These are phyloP conservation scores for Bombus polaris DNA, from an alignment of 1,140 invertebrate species.

Conservation along the genomic window DNA sequence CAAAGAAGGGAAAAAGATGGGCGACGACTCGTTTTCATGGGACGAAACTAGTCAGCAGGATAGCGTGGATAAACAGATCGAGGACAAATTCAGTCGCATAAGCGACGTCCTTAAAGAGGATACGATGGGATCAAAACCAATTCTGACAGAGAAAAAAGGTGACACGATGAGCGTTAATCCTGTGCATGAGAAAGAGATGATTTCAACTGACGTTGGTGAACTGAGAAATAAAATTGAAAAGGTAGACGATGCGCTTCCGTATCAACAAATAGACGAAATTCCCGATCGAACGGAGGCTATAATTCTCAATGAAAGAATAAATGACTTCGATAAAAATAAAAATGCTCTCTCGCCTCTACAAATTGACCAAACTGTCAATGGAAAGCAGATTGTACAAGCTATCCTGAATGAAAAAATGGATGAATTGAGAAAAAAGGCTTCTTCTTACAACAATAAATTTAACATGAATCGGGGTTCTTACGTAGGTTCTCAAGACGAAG, in stretches of 20 bases:
- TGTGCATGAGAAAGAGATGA: background rate
- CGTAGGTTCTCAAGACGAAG: no score
- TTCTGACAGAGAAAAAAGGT: background rate
- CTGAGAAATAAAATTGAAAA: background rate
- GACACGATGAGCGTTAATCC: background rate
- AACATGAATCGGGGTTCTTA: background rate
- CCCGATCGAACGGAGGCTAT: background rate
- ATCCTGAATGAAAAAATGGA: background rate
- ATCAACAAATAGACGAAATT: background rate
- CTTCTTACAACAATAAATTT: background rate
- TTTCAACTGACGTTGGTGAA: no score
- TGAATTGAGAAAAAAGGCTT: background rate
- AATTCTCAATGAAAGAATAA: background rate
- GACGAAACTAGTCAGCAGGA: conserved; percentile 27
- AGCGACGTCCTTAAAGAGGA: conserved; percentile 62
- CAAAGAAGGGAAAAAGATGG: no score
- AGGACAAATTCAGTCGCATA: conserved; percentile 68
- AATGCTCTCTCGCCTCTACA: no score
- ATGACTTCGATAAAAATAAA: background rate
- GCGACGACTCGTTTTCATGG: no score
- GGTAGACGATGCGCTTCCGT: no score
- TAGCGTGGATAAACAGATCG: conserved; percentile 65
- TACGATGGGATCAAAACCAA: background rate
- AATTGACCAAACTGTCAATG: background rate
- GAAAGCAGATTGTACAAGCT: no score